Evolutionary conservation across 2,888 invertebrate species (phyloP).

Genomic region (Nephrocerus scutellatus): DNA sequence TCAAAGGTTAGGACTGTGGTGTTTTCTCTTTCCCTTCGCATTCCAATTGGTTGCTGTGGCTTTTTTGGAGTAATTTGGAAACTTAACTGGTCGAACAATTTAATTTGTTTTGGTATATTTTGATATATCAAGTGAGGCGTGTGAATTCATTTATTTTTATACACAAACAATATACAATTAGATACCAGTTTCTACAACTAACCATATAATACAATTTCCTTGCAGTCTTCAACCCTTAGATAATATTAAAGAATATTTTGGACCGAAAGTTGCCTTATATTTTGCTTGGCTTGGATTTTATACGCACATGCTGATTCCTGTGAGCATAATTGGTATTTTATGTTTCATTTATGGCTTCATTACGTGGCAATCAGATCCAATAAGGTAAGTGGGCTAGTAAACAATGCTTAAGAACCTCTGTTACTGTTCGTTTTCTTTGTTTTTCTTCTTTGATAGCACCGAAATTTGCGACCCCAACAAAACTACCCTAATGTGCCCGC

Average conservation of each 20-base stretch:
- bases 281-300: slow-evolving; percentile 84
- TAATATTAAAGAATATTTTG: slow-evolving; percentile 69
- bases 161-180: neutral
- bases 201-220: neutral
- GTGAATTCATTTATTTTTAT: slow-evolving; percentile 4
- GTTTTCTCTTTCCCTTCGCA: too few species aligned
- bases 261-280: slow-evolving; percentile 70
- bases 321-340: slow-evolving; percentile 60
- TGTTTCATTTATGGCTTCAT: slow-evolving; percentile 58
- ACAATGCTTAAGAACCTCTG: neutral
- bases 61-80: too few species aligned
- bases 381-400: slow-evolving; percentile 33
- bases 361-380: slow-evolving; percentile 49
- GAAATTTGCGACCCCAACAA: slow-evolving; percentile 54
- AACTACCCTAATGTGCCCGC: slow-evolving; percentile 70
- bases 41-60: too few species aligned
- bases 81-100: too few species aligned
- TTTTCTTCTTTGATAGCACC: slow-evolving; percentile 36
- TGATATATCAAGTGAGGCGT: neutral
- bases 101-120: neutral
- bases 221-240: slow-evolving; percentile 61
- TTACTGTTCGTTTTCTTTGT: neutral
- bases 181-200: neutral
- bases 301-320: slow-evolving; percentile 73
- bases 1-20: too few species aligned